Evolutionary conservation across 2,888 invertebrate species (phyloP), one percentile per base, ranked within the genome.

Genomic region (Heliconius charithonia): DNA sequence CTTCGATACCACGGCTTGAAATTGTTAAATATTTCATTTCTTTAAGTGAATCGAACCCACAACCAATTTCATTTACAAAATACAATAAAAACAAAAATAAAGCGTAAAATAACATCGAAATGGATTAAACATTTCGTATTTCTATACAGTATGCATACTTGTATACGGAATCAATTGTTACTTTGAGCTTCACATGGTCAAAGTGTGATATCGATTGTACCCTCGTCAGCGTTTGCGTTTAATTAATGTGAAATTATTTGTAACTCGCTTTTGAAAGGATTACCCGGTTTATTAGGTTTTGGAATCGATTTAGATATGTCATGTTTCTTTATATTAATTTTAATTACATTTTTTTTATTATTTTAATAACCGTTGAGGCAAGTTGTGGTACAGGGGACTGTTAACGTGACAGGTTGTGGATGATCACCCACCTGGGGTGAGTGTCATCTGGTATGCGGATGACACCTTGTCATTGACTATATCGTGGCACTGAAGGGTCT

Each of bases 201-300:
- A 29, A 51, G 72, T 72, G 32, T 69, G 59, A 59, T 72, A 59
- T 37, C 56, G 72, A 72, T 59, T 72, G 59, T 59, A 72, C 72
- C 83, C 83, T 79, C 82, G 83, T 83, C 83, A 83, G 80, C 79
- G 65, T 78, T 81, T 77, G 77, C 80, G 81, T 81, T 83, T 82
- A 82, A 82, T 83, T 81, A 76, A 76, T 66, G 25, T 62, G 37
- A 70, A 79, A 81, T 81, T 81, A 82, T 82, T 81, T 79, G 78
- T 80, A 77, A 74, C 75, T 77, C 56, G n/a, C 66, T 67, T 65
- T 72, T 65, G 56, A 66, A 72, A 66, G 51, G 65, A 56, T 77
- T 72, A 72, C 59, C 37, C 56, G 59, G 16, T 59, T 59, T 72
- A 72, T 32, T 72, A 72, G 59, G 6, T 32, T 72, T 37, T 32